Percentiles rank a stretch among this genome's conserved stretches.
Conservation (phyloP, 2,797 vertebrate species). For the Alectoris magna region DNA sequence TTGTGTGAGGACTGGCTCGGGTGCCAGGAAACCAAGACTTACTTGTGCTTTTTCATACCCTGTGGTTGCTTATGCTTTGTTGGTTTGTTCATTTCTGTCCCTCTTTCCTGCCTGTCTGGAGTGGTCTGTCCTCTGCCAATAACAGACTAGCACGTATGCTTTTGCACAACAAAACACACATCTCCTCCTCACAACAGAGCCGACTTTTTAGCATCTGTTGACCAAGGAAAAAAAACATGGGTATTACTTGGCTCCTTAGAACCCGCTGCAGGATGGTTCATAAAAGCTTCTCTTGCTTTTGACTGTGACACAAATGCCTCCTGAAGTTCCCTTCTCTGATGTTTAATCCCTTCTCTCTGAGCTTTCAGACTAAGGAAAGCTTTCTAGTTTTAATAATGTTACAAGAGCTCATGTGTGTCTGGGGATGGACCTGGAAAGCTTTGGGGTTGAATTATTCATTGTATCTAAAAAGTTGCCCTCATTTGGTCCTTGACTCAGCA, state of each 20-base stretch:
- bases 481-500: not conserved
- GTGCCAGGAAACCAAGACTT: not conserved
- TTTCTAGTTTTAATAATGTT: slow-evolving; percentile 8
- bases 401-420: not conserved
- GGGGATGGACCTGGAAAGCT: not conserved
- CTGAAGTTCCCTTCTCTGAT: not conserved
- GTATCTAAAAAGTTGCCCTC: not conserved
- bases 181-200: not conserved
- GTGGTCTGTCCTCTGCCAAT: not conserved
- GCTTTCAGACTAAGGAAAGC: not conserved
- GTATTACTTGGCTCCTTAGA: not conserved
- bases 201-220: not conserved
- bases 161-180: not conserved
- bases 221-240: not conserved
- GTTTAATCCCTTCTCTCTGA: slow-evolving; percentile 6
- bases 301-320: not conserved
- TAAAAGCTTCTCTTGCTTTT: slow-evolving; percentile 20
- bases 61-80: not conserved
- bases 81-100: not conserved
- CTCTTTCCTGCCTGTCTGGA: not conserved
- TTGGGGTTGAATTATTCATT: slow-evolving; percentile 5
- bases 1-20: not conserved
- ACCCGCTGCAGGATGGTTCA: not conserved
- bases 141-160: not conserved
- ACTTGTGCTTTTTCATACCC: not conserved